Evolutionary conservation across 1,140 invertebrate species (phyloP).

Genomic region (Lordiphosa clarofinis): DNA sequence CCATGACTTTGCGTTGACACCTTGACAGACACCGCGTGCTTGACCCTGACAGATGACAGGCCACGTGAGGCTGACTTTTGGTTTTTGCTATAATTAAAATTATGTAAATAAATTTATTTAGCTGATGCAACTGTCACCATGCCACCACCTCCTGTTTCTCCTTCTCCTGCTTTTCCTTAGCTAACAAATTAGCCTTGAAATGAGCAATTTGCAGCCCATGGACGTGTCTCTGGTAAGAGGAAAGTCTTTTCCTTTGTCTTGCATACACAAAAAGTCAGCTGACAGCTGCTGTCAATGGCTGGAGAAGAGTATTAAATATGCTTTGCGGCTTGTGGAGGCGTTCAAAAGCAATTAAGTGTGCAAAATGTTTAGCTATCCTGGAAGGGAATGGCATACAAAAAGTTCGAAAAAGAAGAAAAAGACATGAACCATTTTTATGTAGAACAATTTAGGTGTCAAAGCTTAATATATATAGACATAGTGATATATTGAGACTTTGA

Average conservation of each 20-base stretch:
- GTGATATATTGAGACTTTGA: too few relatives aligned
- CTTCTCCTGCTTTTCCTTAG: neutral
- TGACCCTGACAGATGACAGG: slow-evolving; percentile 62
- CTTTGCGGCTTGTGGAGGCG: slow-evolving; percentile 53
- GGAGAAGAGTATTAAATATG: slow-evolving; percentile 62
- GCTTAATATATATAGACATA: too few relatives aligned
- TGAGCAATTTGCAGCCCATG: slow-evolving; percentile 72
- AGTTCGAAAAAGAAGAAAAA: neutral
- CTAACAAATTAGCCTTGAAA: slow-evolving; percentile 78
- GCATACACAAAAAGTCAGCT: slow-evolving; percentile 57
- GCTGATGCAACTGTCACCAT: slow-evolving; percentile 63
- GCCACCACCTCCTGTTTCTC: neutral
- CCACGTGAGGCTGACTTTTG: slow-evolving; percentile 37
- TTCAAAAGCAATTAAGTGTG: slow-evolving; percentile 72
- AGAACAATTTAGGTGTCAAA: too few relatives aligned
- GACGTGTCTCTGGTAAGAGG: slow-evolving; percentile 13
- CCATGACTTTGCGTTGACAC: slow-evolving; percentile 28
- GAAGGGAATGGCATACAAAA: neutral
- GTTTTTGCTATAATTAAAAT: slow-evolving; percentile 68
- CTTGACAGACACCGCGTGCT: slow-evolving; percentile 48
- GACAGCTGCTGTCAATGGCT: slow-evolving; percentile 70
- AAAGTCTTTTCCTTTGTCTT: slow-evolving; percentile 30
- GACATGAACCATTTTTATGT: neutral
- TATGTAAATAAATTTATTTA: slow-evolving; percentile 78
- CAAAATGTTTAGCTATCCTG: slow-evolving; percentile 21